A percentile compares a stretch with the other conserved stretches of the same genome.
phyloP scores from a whole-genome alignment of 2,113 vertebrate genomes.

The Ariopsis seemanni region DNA sequence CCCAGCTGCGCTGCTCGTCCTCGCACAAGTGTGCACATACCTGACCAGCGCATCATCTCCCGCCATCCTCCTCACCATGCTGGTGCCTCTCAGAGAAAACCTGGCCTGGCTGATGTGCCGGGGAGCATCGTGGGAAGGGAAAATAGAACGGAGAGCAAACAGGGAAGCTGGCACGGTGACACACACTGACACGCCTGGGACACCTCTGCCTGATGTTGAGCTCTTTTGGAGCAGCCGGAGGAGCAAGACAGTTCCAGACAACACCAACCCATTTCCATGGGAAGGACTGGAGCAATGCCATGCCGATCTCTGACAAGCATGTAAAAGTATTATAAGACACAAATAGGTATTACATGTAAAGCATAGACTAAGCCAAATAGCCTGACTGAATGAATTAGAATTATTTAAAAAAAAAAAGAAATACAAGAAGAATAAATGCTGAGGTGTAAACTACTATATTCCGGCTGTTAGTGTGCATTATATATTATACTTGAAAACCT shows the following conservation, averaged over 20 bases:
- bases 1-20: constrained; percentile 64
- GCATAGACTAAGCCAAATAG: not conserved
- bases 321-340: not conserved
- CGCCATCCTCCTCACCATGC: constrained; percentile 68
- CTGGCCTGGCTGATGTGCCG: constrained; percentile 60
- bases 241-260: constrained; percentile 67
- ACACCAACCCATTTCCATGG: constrained; percentile 78
- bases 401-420: not conserved
- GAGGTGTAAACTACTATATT: not conserved
- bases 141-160: not conserved
- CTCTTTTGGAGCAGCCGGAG: constrained; percentile 79
- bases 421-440: not conserved
- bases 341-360: not conserved
- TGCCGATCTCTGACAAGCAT: constrained; percentile 30
- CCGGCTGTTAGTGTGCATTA: not conserved
- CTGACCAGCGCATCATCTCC: constrained; percentile 70
- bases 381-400: not conserved
- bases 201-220: constrained; percentile 74
- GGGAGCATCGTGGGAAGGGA: constrained; percentile 41
- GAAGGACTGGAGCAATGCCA: constrained; percentile 67
- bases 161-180: not conserved
- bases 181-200: constrained; percentile 39
- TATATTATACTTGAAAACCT: not conserved
- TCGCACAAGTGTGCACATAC: constrained; percentile 71
- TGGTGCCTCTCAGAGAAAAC: constrained; percentile 72